Base-by-base conservation (phyloP, 2,797 vertebrate genomes). In the Dryobates pubescens region DNA sequence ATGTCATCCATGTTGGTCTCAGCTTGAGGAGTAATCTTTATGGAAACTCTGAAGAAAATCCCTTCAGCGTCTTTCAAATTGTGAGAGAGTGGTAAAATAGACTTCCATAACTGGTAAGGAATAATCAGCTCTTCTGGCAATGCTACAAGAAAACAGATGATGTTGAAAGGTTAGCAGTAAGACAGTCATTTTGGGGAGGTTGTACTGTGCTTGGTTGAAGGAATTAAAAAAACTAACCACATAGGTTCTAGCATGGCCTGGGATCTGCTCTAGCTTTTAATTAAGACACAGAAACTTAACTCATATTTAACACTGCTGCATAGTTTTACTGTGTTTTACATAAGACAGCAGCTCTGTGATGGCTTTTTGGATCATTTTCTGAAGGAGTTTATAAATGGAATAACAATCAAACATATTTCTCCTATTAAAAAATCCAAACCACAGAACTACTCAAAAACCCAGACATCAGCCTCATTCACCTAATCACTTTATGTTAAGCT, bases 41-140 rank as follows among this genome's bases (percentile, higher is more conserved):
- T 82, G 92, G 92, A 96, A 96, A 94, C 32, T 95, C 86, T 91
- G 74, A 92, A 88, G 57, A 73, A 90, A 92, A 90, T 91, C 71
- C 51, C 36, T 67, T 81, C 67, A 83, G 13, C 2, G 4, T 51
- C 38, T 86, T 90, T 68, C 2, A 3, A 90, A 82, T 57, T 59
- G 51, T 64, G 38, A 13, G 45, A 67, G 51, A 84, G 36, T 64
- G 56, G 62, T 76, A 86, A 93, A 95, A 88, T 56, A 81, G 76
- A 56, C 30, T 78, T 89, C 5, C 43, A 53, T 71, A 82, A 86
- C 76, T 69, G 62, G 74, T 88, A 86, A 56, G 84, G 38, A 56
- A 68, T 53, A 74, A 86, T 91, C 32, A 68, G 27, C 57, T 73
- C 2, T 92, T 93, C 38, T 76, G 86, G 80, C 69, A 74, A 49